Percentiles rank a stretch among this genome's conserved stretches.
Evolutionary conservation across 2,113 vertebrate genomes (phyloP).

Genomic region (Catharus minimus): DNA sequence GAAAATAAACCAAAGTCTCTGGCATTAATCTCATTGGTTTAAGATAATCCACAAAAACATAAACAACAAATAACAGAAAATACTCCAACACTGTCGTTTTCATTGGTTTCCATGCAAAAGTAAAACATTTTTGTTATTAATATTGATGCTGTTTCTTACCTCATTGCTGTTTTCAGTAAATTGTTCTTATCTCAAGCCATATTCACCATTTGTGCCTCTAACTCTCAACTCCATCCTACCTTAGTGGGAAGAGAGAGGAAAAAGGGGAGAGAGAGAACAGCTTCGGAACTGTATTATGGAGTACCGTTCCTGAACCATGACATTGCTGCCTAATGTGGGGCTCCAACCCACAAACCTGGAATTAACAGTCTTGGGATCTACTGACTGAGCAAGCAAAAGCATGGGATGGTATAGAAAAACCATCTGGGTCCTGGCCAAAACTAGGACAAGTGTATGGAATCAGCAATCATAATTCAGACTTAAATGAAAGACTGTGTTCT

Average conservation of each 20-base stretch:
- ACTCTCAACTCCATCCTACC: background rate
- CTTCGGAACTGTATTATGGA: background rate
- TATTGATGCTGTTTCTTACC: background rate
- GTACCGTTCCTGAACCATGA: rapidly evolving
- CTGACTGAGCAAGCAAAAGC: background rate
- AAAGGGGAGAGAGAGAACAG: rapidly evolving
- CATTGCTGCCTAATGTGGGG: background rate
- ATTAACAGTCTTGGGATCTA: background rate
- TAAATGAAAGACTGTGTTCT: background rate
- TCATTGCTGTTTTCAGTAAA: background rate
- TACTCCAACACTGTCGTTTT: background rate
- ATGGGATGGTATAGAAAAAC: background rate
- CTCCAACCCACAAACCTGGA: background rate
- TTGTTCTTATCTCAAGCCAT: background rate
- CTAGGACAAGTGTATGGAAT: background rate
- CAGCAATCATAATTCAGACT: background rate
- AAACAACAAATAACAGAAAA: background rate
- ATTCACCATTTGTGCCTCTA: background rate
- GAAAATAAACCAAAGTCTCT: background rate
- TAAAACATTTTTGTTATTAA: background rate
- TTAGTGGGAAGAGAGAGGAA: background rate
- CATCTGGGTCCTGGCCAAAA: background rate
- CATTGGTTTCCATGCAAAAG: background rate
- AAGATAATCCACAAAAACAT: background rate
- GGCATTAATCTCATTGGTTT: background rate